These are phyloP conservation scores for Cossypha polioptera DNA, from an alignment of 2,797 vertebrate species.

Conservation along the genomic window DNA sequence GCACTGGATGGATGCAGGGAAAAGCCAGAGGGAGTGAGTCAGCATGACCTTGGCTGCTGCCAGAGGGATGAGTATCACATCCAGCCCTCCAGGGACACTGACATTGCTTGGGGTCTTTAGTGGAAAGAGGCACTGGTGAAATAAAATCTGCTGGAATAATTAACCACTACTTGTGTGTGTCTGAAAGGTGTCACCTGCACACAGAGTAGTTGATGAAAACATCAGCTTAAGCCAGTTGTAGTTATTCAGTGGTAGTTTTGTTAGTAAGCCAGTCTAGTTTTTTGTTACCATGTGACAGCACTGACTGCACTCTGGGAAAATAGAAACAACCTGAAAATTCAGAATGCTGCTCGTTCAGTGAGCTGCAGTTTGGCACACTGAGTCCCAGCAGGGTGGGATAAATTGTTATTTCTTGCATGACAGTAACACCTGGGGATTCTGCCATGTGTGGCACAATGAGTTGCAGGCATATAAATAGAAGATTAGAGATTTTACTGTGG, in stretches of 20 bases:
- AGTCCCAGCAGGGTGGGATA: neutral
- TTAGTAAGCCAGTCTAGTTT: neutral
- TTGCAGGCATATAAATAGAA: neutral
- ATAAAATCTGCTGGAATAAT: neutral
- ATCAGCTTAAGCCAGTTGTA: neutral
- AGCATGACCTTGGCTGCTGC: slow-evolving; percentile 45
- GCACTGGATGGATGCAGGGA: neutral
- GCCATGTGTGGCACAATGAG: neutral
- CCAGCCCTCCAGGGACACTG: neutral
- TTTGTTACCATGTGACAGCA: neutral
- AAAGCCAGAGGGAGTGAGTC: slow-evolving; percentile 53
- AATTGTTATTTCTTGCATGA: neutral
- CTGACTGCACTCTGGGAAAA: fast-evolving
- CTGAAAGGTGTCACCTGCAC: neutral
- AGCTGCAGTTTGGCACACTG: neutral
- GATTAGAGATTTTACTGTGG: neutral
- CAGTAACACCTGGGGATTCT: neutral
- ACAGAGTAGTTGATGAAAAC: neutral
- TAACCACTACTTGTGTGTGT: neutral
- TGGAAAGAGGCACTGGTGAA: neutral
- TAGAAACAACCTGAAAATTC: neutral
- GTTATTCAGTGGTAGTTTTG: neutral
- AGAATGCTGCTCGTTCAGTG: neutral
- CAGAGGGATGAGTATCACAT: neutral
- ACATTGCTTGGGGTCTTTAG: neutral